phyloP scores from a whole-genome alignment of 1,140 invertebrate genomes.

The Drosophila pachea region DNA sequence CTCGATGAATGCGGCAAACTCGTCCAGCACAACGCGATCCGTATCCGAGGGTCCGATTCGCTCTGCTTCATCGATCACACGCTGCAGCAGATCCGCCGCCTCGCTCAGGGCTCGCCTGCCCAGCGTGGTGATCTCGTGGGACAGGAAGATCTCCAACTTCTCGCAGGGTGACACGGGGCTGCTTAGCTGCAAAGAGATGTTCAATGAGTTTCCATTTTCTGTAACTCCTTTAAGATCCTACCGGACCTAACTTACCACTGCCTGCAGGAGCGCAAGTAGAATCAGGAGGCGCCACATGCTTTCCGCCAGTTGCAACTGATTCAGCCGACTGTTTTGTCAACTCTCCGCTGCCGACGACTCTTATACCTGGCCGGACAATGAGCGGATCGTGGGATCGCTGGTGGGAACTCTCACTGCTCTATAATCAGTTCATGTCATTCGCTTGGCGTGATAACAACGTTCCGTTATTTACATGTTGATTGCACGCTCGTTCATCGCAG shows the following conservation, averaged over 20 bases:
- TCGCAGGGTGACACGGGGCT: slow-evolving; percentile 26
- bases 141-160: slow-evolving; percentile 28
- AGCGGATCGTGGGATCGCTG: slow-evolving; percentile 13
- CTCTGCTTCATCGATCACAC: slow-evolving; percentile 35
- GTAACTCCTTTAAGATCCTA: background rate
- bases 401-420: slow-evolving; percentile 7
- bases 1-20: slow-evolving; percentile 17
- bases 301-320: background rate
- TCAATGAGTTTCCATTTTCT: too few species aligned
- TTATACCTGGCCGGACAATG: slow-evolving; percentile 27
- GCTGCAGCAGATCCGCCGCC: slow-evolving; percentile 28
- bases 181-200: too few species aligned
- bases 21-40: slow-evolving; percentile 10
- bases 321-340: slow-evolving; percentile 10
- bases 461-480: slow-evolving; percentile 22
- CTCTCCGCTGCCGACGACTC: background rate
- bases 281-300: slow-evolving; percentile 36
- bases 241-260: slow-evolving; percentile 33
- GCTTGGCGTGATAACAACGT: slow-evolving; percentile 54
- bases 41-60: slow-evolving; percentile 8
- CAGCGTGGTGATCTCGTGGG: slow-evolving; percentile 17
- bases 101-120: slow-evolving; percentile 14
- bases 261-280: slow-evolving; percentile 22
- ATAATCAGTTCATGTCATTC: slow-evolving; percentile 46
- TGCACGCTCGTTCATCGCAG: slow-evolving; percentile 16